Percentiles rank a stretch among this genome's conserved stretches.
Conservation (phyloP, 2,113 vertebrate species). For the Xerus inauris region DNA sequence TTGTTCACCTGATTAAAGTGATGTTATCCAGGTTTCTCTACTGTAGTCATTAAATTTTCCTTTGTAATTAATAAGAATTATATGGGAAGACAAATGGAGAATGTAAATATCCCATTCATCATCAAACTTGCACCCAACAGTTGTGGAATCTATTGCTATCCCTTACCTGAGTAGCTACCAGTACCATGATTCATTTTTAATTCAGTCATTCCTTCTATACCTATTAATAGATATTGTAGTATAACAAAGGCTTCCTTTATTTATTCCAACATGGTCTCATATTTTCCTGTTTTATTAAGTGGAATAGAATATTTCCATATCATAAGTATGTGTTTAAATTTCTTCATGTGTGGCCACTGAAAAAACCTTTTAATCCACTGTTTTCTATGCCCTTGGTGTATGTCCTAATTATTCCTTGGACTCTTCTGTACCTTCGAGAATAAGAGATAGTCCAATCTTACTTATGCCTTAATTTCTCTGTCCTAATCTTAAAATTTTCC, state of each 20-base stretch:
- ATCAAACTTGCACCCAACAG: not conserved
- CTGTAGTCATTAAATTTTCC: not conserved
- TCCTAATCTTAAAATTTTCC: not conserved
- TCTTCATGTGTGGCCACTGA: not conserved
- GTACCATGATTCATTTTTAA: not conserved
- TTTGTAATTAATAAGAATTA: not conserved
- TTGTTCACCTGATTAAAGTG: not conserved
- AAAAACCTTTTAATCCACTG: not conserved
- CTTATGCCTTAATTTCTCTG: not conserved
- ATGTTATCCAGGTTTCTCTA: not conserved
- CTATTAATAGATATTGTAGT: not conserved
- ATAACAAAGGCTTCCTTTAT: not conserved
- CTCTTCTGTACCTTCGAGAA: not conserved
- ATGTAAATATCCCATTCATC: not conserved
- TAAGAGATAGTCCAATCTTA: not conserved
- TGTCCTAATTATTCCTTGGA: not conserved
- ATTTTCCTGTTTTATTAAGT: not conserved
- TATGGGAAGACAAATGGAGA: not conserved
- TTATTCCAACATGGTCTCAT: not conserved
- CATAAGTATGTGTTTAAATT: not conserved
- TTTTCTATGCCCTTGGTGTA: not conserved
- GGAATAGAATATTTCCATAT: not conserved
- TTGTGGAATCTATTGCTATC: not conserved
- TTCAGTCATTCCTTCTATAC: not conserved
- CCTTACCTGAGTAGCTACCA: not conserved